Conservation (phyloP, 1,140 invertebrate genomes). For the Sarcophaga bullata region DNA sequence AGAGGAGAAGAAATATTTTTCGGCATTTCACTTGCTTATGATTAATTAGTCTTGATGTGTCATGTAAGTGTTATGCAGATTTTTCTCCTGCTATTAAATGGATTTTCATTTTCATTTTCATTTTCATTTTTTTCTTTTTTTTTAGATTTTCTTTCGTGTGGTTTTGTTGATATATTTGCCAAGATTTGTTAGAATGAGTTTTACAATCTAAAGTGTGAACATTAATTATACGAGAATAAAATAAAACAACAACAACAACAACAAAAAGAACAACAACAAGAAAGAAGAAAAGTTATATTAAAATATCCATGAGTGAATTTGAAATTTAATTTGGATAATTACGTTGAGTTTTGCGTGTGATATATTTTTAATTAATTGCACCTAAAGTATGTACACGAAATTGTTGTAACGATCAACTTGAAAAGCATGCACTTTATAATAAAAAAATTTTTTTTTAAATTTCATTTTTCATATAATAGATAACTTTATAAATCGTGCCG, state of each 20-base stretch:
- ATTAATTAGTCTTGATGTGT: constrained; percentile 19
- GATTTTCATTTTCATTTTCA: not conserved
- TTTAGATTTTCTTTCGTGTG: not conserved
- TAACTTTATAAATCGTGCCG: no score
- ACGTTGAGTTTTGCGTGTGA: not conserved
- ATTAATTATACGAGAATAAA: not conserved
- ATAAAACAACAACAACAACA: no score
- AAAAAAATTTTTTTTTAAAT: no score
- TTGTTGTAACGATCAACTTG: not conserved
- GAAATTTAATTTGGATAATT: not conserved
- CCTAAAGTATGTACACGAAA: not conserved
- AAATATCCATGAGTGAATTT: not conserved
- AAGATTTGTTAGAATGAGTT: constrained; percentile 4
- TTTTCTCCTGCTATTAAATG: not conserved
- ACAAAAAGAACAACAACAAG: no score
- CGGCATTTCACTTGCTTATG: not conserved
- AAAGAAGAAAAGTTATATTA: not conserved
- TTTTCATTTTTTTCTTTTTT: no score
- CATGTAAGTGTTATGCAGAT: constrained; percentile 23
- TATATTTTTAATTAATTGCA: not conserved
- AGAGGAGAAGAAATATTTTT: not conserved
- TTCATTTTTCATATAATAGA: no score
- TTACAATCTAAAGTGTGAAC: constrained; percentile 6
- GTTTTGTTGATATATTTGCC: constrained; percentile 20
- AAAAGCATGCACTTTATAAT: no score